phyloP scores from a whole-genome alignment of 1,140 invertebrate species.

The Fopius arisanus region DNA sequence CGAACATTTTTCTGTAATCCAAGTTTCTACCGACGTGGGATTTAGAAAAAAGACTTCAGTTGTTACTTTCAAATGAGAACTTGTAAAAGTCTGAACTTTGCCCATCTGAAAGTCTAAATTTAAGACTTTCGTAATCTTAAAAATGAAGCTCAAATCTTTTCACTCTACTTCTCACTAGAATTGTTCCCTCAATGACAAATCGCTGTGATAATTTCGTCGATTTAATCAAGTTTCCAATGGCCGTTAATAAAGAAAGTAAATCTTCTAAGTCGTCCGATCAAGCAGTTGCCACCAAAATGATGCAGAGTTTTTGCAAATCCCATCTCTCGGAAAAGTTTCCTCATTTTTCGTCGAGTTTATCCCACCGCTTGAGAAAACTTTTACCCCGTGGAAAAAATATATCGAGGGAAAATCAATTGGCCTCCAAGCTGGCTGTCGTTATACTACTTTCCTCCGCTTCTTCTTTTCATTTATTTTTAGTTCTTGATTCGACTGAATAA shows the following conservation, averaged over 20 bases:
- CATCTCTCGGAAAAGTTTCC: constrained; percentile 53
- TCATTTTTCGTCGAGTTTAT: constrained; percentile 55
- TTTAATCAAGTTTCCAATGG: not conserved
- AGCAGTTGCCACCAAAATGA: constrained; percentile 53
- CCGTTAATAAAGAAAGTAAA: constrained; percentile 8
- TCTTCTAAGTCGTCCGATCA: not conserved
- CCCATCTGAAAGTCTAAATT: too few relatives aligned
- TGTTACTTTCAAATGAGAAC: too few relatives aligned
- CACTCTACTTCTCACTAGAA: not conserved
- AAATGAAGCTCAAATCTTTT: too few relatives aligned
- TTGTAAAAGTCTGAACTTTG: too few relatives aligned
- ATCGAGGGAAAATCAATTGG: constrained; percentile 58
- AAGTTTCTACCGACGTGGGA: too few relatives aligned
- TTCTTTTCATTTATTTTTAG: constrained; percentile 32
- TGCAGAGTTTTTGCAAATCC: constrained; percentile 42
- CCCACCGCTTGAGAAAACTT: constrained; percentile 27
- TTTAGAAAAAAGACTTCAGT: too few relatives aligned
- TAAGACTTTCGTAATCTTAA: too few relatives aligned
- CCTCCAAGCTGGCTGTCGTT: constrained; percentile 26
- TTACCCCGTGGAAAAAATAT: constrained; percentile 41
- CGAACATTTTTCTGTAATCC: too few relatives aligned
- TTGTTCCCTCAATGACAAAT: not conserved
- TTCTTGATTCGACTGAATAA: constrained; percentile 27
- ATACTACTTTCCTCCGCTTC: not conserved
- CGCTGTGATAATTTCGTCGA: not conserved